Evolutionary conservation across 1,140 invertebrate species (phyloP).

Genomic region (Cyclargus thomasi): DNA sequence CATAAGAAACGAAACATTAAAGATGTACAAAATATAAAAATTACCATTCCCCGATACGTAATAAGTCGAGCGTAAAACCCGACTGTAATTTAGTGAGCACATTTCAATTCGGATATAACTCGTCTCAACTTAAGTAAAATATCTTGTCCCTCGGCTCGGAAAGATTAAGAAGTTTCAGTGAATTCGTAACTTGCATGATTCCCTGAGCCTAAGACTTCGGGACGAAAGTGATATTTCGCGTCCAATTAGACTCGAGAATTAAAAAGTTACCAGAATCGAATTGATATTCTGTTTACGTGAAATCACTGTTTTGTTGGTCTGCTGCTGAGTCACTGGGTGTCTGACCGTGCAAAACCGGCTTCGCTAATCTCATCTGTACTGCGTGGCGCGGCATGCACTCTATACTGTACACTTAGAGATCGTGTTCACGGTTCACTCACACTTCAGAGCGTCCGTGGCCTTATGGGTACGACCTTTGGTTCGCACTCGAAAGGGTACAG

Average conservation of each 20-base stretch:
- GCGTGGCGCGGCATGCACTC: neutral
- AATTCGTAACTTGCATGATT: constrained; percentile 36
- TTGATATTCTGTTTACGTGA: neutral
- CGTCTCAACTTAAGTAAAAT: constrained; percentile 37
- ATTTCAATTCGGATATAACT: constrained; percentile 30
- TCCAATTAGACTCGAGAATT: constrained; percentile 20
- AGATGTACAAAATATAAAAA: constrained; percentile 11
- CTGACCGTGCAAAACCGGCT: constrained; percentile 9
- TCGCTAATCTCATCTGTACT: neutral
- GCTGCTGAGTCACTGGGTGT: constrained; percentile 7
- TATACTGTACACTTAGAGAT: neutral
- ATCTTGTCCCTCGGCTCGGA: constrained; percentile 32
- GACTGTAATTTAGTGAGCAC: constrained; percentile 20
- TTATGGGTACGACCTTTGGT: too few species aligned
- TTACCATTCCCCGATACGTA: constrained; percentile 8
- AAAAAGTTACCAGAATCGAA: neutral
- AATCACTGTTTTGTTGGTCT: neutral
- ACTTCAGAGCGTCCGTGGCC: too few species aligned
- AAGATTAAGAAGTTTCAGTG: constrained; percentile 36
- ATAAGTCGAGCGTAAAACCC: constrained; percentile 11
- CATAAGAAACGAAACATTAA: neutral
- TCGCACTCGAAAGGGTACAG: too few species aligned
- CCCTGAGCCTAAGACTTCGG: constrained; percentile 27
- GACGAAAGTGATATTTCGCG: constrained; percentile 28
- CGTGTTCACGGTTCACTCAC: too few species aligned